These are phyloP conservation scores for Hydraecia micacea DNA, from an alignment of 2,888 invertebrate species.

Conservation along the genomic window DNA sequence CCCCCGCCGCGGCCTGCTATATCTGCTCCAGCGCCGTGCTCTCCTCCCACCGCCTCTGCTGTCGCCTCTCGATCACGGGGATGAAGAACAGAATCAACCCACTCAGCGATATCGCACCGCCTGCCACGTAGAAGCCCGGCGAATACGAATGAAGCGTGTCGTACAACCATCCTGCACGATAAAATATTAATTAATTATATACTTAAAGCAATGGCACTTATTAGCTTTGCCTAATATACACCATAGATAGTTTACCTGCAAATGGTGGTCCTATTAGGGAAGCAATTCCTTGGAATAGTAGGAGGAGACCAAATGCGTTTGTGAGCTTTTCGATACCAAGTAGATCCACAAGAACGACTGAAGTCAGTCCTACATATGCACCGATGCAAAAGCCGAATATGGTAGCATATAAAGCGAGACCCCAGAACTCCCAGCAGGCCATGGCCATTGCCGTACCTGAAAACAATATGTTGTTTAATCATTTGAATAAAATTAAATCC, in stretches of 20 bases:
- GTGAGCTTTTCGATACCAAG: conserved; percentile 97
- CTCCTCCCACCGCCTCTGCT: conserved; percentile 73
- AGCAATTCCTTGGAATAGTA: conserved; percentile 98
- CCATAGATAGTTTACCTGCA: conserved; percentile 92
- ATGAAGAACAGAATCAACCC: conserved; percentile 97
- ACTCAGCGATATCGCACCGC: conserved; percentile 95
- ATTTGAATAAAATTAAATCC: conserved; percentile 1
- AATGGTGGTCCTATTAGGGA: conserved; percentile 98
- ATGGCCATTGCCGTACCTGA: conserved; percentile 95
- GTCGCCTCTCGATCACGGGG: conserved; percentile 92
- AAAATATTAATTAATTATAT: conserved; percentile 10
- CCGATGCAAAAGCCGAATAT: conserved; percentile 97
- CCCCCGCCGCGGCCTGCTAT: conserved; percentile 80
- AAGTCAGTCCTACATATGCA: conserved; percentile 98
- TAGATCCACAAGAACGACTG: conserved; percentile 98
- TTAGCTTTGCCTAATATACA: not conserved
- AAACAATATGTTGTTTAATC: conserved; percentile 54
- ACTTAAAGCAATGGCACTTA: not conserved
- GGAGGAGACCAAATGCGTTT: conserved; percentile 97
- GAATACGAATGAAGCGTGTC: conserved; percentile 95
- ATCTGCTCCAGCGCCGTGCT: conserved; percentile 82
- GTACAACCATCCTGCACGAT: conserved; percentile 94
- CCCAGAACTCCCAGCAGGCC: conserved; percentile 93
- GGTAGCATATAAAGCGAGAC: conserved; percentile 94
- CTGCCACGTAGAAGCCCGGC: conserved; percentile 97